Evolutionary conservation across 2,113 vertebrate species (phyloP).

Genomic region (Megaceryle maxima): DNA sequence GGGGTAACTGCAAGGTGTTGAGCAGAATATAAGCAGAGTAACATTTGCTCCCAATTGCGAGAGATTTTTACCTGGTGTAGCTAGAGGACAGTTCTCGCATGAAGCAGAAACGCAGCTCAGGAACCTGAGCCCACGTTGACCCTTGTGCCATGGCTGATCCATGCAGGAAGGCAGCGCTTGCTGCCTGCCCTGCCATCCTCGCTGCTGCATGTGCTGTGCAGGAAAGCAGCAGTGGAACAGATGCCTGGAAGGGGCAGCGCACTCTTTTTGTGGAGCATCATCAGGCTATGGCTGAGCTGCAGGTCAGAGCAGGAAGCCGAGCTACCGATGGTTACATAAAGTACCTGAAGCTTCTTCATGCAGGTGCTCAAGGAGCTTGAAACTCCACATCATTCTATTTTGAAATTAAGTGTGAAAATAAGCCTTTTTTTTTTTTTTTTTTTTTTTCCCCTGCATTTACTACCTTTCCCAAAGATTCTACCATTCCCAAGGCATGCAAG

Average conservation of each 20-base stretch:
- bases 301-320: neutral
- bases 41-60: neutral
- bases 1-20: neutral
- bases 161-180: neutral
- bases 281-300: neutral
- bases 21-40: neutral
- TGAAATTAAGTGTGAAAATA: neutral
- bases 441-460: neutral
- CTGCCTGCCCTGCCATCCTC: neutral
- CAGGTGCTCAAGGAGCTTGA: neutral
- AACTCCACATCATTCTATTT: neutral
- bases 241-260: neutral
- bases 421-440: neutral
- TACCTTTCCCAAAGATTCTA: neutral
- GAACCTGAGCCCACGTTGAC: neutral
- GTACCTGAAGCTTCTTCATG: neutral
- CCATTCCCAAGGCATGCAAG: neutral
- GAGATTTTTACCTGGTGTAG: neutral
- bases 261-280: neutral
- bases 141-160: neutral
- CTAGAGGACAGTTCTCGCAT: neutral
- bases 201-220: rapidly evolving
- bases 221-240: neutral
- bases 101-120: neutral
- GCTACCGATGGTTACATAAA: neutral